Evolutionary conservation across 1,140 invertebrate species (phyloP).

Genomic region (Matsumurasca onukii): DNA sequence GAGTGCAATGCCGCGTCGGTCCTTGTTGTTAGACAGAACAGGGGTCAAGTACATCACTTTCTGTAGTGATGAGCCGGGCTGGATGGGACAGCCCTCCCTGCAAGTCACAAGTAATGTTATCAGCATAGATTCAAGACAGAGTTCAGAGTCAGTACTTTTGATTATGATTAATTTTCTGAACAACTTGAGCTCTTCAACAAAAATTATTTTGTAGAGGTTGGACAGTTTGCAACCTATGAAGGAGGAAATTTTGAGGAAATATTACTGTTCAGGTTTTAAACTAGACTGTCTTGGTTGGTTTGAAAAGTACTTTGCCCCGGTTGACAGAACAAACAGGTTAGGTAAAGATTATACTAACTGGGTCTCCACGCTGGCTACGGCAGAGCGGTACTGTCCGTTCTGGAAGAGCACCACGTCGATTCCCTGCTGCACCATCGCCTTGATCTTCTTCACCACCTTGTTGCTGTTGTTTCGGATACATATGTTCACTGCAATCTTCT

Average conservation of each 20-base stretch:
- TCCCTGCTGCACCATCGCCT: conserved; percentile 87
- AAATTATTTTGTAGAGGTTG: too few species aligned
- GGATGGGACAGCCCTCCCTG: conserved; percentile 92
- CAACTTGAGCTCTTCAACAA: too few species aligned
- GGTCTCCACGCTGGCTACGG: conserved; percentile 90
- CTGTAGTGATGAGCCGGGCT: conserved; percentile 89
- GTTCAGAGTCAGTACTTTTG: too few species aligned
- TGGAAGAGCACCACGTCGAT: conserved; percentile 98
- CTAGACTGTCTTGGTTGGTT: too few species aligned
- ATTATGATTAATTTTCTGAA: too few species aligned
- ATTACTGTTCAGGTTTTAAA: too few species aligned
- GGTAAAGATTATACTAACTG: conserved; percentile 79
- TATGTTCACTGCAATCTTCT: conserved; percentile 91
- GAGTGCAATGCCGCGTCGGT: conserved; percentile 90
- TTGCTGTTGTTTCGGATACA: conserved; percentile 97
- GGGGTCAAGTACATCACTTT: conserved; percentile 90
- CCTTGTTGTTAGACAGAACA: conserved; percentile 74
- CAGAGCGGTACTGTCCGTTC: conserved; percentile 96
- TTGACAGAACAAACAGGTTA: too few species aligned
- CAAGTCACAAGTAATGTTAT: too few species aligned
- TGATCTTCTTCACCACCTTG: conserved; percentile 98
- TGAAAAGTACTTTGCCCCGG: too few species aligned
- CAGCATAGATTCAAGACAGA: too few species aligned
- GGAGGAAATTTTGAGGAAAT: too few species aligned
- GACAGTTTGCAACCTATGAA: too few species aligned